Conservation (phyloP, 1,140 invertebrate species). For the Elymnias hypermnestra region DNA sequence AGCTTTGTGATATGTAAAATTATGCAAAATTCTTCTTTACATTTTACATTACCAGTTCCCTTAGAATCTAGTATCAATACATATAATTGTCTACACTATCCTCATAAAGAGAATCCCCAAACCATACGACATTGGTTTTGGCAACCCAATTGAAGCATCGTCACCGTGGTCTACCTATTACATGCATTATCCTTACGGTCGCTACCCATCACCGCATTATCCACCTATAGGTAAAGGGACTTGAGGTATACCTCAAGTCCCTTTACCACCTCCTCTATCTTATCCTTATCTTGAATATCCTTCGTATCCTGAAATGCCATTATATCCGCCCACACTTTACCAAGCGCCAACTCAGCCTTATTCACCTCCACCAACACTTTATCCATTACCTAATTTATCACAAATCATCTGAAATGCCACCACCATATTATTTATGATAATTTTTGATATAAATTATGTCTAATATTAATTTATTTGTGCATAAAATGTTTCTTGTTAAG, state of each 20-base stretch:
- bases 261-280: slow-evolving; percentile 2
- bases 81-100: slow-evolving; percentile 6
- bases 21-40: no score
- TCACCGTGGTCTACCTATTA: slow-evolving; percentile 25
- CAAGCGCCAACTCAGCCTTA: slow-evolving; percentile 5
- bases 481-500: no score
- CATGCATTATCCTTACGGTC: slow-evolving; percentile 20
- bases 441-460: background rate
- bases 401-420: slow-evolving; percentile 14
- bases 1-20: no score
- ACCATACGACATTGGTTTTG: slow-evolving; percentile 4
- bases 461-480: background rate
- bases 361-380: background rate
- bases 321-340: slow-evolving; percentile 5
- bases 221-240: no score
- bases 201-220: slow-evolving; percentile 13
- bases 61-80: background rate
- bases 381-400: slow-evolving; percentile 13
- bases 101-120: slow-evolving; percentile 9
- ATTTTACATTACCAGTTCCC: slow-evolving; percentile 14
- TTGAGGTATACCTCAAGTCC: slow-evolving; percentile 4
- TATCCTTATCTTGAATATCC: slow-evolving; percentile 14
- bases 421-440: slow-evolving; percentile 11
- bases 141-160: background rate
- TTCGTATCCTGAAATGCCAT: slow-evolving; percentile 2